Conservation (phyloP, 2,797 vertebrate genomes). For the Ctenopoma multispine region DNA sequence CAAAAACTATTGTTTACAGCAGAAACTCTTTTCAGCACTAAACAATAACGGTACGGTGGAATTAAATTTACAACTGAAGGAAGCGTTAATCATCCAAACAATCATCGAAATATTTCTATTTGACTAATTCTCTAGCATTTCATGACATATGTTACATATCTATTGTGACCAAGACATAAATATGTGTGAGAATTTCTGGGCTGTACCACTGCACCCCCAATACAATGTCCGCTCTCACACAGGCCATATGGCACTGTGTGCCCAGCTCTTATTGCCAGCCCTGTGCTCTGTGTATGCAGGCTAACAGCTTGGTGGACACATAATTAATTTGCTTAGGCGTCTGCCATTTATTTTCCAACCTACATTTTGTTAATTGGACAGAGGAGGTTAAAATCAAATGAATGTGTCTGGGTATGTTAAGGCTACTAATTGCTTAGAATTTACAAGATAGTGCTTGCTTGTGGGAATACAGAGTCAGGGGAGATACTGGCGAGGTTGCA, state of each 20-base stretch:
- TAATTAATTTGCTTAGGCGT: slow-evolving; percentile 88
- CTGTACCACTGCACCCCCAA: slow-evolving; percentile 56
- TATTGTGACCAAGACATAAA: slow-evolving; percentile 61
- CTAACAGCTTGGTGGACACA: slow-evolving; percentile 88
- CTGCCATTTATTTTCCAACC: slow-evolving; percentile 88
- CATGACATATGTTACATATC: slow-evolving; percentile 34
- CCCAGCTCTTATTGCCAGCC: slow-evolving; percentile 76
- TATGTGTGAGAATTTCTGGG: slow-evolving; percentile 78
- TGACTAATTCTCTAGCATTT: slow-evolving; percentile 49
- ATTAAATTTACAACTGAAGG: slow-evolving; percentile 23
- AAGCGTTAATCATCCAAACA: slow-evolving; percentile 38
- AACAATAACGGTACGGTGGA: slow-evolving; percentile 22
- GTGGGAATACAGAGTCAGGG: slow-evolving; percentile 54
- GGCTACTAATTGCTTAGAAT: slow-evolving; percentile 78
- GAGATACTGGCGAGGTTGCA: slow-evolving; percentile 46
- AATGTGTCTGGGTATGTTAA: slow-evolving; percentile 78
- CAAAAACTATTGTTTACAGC: slow-evolving; percentile 27
- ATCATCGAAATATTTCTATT: slow-evolving; percentile 36
- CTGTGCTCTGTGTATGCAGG: slow-evolving; percentile 67
- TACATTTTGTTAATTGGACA: slow-evolving; percentile 88
- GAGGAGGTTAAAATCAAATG: slow-evolving; percentile 85
- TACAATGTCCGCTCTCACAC: slow-evolving; percentile 76
- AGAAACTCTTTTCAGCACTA: slow-evolving; percentile 3
- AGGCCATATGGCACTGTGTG: slow-evolving; percentile 83
- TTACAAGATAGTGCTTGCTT: slow-evolving; percentile 60